Evolutionary conservation across 2,888 invertebrate species (phyloP).

Genomic region (Nowickia ferox): DNA sequence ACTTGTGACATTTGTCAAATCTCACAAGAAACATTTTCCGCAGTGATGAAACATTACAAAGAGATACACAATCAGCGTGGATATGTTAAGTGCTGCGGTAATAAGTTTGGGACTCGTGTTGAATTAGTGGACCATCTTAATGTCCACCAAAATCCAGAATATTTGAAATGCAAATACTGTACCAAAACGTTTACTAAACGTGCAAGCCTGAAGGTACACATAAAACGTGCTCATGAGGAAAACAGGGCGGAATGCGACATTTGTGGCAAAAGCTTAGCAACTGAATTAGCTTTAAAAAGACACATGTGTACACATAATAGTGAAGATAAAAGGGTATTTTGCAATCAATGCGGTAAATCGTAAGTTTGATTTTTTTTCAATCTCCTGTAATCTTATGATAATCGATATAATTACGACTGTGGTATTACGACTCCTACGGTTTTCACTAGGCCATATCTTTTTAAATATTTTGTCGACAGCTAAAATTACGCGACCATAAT

Average conservation of each 20-base stretch:
- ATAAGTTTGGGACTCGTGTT: conserved; percentile 79
- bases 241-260: conserved; percentile 36
- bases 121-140: conserved; percentile 80
- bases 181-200: conserved; percentile 76
- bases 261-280: conserved; percentile 45
- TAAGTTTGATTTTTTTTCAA: too few species aligned
- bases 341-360: conserved; percentile 80
- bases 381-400: too few species aligned
- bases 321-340: conserved; percentile 79
- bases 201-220: conserved; percentile 79
- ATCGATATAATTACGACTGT: too few species aligned
- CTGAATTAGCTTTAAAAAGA: conserved; percentile 7
- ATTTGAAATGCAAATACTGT: conserved; percentile 78
- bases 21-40: conserved; percentile 50
- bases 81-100: conserved; percentile 79
- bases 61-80: conserved; percentile 76
- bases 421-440: too few species aligned
- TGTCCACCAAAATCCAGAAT: conserved; percentile 80
- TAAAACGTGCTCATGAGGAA: conserved; percentile 28
- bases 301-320: conserved; percentile 73
- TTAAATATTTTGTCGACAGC: too few species aligned
- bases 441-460: too few species aligned
- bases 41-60: conserved; percentile 62
- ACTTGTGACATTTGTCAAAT: conserved; percentile 61
- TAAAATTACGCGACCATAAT: too few species aligned